These are phyloP conservation scores for Nibea coibor DNA, from an alignment of 2,113 vertebrate genomes.

Conservation along the genomic window DNA sequence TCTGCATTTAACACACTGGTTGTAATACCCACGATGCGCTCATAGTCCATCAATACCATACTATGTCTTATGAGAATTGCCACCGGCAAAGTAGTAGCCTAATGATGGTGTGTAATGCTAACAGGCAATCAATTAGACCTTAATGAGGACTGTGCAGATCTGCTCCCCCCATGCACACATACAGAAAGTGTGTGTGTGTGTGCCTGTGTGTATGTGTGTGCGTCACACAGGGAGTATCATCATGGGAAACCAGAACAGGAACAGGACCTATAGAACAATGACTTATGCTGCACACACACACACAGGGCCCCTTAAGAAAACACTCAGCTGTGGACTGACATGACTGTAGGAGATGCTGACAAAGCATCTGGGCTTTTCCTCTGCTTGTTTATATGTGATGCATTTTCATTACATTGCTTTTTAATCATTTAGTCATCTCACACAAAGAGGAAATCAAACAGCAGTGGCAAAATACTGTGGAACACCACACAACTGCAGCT, in stretches of 20 bases:
- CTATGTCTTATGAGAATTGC: not conserved
- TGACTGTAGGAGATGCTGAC: slow-evolving; percentile 48
- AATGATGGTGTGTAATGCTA: not conserved
- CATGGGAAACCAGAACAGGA: slow-evolving; percentile 46
- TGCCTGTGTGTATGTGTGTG: not conserved
- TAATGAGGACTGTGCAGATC: not conserved
- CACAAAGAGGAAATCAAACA: not conserved
- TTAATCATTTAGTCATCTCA: not conserved
- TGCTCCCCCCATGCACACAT: not conserved
- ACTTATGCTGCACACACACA: slow-evolving; percentile 14
- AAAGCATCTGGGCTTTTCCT: slow-evolving; percentile 43
- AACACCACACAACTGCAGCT: no score
- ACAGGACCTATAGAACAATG: slow-evolving; percentile 54
- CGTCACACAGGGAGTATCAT: not conserved
- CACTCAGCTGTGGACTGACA: slow-evolving; percentile 37
- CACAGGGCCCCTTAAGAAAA: slow-evolving; percentile 28
- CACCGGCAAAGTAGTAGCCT: not conserved
- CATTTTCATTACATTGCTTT: slow-evolving; percentile 12
- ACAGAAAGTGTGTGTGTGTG: not conserved
- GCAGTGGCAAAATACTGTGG: no score
- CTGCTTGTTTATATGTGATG: slow-evolving; percentile 35
- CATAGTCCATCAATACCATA: not conserved
- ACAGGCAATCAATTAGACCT: not conserved
- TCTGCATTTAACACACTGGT: not conserved
- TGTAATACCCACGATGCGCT: not conserved